phyloP scores from a whole-genome alignment of 1,140 invertebrate species.

The Tenebrio molitor region DNA sequence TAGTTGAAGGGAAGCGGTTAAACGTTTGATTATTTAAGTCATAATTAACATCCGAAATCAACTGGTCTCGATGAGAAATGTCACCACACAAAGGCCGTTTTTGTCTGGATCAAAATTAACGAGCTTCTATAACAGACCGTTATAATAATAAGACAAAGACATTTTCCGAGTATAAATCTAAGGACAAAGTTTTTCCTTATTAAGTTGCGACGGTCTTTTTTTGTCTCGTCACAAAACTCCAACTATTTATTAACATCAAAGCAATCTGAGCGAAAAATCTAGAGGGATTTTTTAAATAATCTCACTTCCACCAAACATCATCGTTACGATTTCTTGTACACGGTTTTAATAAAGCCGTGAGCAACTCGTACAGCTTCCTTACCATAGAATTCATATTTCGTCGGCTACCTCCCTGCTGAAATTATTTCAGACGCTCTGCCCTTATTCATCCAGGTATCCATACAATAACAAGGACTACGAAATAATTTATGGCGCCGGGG shows the following conservation, averaged over 20 bases:
- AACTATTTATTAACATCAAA: not conserved
- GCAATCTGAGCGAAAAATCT: not conserved
- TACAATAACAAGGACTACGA: conserved; percentile 30
- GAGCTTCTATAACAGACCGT: too few species aligned
- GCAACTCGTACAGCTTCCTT: not conserved
- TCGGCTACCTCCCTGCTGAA: not conserved
- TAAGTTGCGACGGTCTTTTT: too few species aligned
- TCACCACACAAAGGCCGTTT: not conserved
- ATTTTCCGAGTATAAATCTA: too few species aligned
- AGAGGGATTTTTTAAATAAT: not conserved
- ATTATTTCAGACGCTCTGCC: conserved; percentile 8
- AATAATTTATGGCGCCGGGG: conserved; percentile 7
- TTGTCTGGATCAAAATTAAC: too few species aligned
- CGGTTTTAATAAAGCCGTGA: not conserved
- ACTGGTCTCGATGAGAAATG: not conserved
- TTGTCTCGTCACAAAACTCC: too few species aligned
- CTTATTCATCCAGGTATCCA: not conserved
- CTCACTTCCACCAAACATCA: not conserved
- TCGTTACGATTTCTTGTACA: not conserved
- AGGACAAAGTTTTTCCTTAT: too few species aligned
- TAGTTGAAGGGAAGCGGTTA: not conserved
- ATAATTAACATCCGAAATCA: not conserved
- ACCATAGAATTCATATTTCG: not conserved
- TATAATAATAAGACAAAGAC: too few species aligned
- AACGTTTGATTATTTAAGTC: not conserved